These are phyloP conservation scores for Netelia fuscicornis DNA, from an alignment of 2,888 invertebrate species.

Conservation along the genomic window DNA sequence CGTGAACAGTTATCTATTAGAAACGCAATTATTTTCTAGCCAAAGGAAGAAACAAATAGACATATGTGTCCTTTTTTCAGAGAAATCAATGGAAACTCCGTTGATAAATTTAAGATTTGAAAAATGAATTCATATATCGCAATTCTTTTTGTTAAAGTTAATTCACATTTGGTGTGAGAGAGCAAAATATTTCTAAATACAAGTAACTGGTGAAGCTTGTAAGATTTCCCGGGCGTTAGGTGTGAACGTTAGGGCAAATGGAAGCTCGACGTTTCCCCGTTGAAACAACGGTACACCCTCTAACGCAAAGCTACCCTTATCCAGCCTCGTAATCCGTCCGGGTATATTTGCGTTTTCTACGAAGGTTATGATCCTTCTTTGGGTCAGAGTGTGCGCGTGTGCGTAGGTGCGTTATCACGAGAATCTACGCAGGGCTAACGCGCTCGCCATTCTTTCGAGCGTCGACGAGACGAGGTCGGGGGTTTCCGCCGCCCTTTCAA, in stretches of 20 bases:
- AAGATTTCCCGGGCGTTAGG: constrained; percentile 23
- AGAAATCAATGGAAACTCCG: too few relatives aligned
- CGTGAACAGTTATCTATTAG: not conserved
- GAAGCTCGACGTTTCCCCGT: constrained; percentile 19
- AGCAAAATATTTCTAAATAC: not conserved
- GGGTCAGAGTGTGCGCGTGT: constrained; percentile 57
- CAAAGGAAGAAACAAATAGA: too few relatives aligned
- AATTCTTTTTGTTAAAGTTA: not conserved
- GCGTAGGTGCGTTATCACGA: constrained; percentile 71
- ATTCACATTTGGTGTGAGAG: not conserved
- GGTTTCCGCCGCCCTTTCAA: constrained; percentile 48
- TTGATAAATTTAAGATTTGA: too few relatives aligned
- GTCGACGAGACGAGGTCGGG: constrained; percentile 24
- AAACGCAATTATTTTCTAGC: too few relatives aligned
- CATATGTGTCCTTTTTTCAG: too few relatives aligned
- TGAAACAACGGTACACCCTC: constrained; percentile 59
- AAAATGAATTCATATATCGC: too few relatives aligned
- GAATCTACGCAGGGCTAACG: constrained; percentile 75
- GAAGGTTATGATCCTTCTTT: constrained; percentile 82
- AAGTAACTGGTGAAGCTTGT: not conserved
- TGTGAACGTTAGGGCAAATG: constrained; percentile 32
- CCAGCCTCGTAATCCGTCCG: constrained; percentile 75
- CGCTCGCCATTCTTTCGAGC: constrained; percentile 48
- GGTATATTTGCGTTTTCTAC: constrained; percentile 81
- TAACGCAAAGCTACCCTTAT: constrained; percentile 74